Evolutionary conservation across 1,140 invertebrate species (phyloP).

Genomic region (Nixonia krombeini): DNA sequence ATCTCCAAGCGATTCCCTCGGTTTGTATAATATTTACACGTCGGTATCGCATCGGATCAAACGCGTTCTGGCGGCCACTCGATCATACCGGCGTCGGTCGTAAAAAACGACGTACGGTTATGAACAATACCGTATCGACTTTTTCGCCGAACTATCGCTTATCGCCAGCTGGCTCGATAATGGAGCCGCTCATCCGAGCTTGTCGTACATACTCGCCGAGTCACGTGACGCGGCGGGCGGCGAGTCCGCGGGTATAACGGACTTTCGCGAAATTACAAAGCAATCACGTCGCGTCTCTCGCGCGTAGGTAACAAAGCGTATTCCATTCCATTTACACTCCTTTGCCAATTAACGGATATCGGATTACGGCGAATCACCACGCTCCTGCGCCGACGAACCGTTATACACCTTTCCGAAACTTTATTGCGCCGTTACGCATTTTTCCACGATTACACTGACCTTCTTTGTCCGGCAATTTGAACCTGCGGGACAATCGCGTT

Average conservation of each 20-base stretch:
- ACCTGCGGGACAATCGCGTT: too few species aligned
- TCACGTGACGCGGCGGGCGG: conserved; percentile 18
- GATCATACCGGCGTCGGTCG: too few species aligned
- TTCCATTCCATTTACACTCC: conserved; percentile 37
- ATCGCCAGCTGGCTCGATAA: conserved; percentile 26
- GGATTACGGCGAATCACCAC: conserved; percentile 36
- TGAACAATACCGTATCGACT: too few species aligned
- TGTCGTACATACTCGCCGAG: conserved; percentile 27
- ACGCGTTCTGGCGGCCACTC: too few species aligned
- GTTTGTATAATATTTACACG: too few species aligned
- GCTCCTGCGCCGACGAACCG: conserved; percentile 22
- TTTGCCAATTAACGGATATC: conserved; percentile 43
- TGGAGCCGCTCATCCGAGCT: conserved; percentile 30
- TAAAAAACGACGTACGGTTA: too few species aligned
- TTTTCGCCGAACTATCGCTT: conserved; percentile 18
- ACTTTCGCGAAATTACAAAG: conserved; percentile 43
- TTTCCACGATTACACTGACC: too few species aligned
- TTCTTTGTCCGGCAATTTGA: too few species aligned
- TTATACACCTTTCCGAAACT: conserved; percentile 5
- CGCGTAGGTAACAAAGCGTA: conserved; percentile 38
- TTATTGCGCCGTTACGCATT: neutral
- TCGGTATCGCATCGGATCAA: too few species aligned
- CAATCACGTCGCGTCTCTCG: conserved; percentile 26
- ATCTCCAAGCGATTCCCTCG: too few species aligned
- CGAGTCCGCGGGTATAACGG: conserved; percentile 40